Conservation (phyloP, 2,797 vertebrate species). For the Syndactyla subalaris region DNA sequence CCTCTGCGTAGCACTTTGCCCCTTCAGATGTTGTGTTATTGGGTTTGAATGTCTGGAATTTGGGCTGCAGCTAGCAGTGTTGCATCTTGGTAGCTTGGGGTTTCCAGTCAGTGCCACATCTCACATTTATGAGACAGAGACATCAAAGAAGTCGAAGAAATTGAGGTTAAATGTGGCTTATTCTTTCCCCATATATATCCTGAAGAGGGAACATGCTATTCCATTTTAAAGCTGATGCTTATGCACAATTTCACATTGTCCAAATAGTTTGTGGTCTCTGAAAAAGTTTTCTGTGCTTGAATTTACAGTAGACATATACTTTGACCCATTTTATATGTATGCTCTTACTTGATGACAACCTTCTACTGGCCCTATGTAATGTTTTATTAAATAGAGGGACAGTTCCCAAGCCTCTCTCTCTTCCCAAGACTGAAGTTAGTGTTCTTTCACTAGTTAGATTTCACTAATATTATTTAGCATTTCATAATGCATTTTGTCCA, state of each 20-base stretch:
- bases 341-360: neutral
- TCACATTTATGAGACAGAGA: neutral
- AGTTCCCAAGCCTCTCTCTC: neutral
- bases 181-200: neutral
- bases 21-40: neutral
- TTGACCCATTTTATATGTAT: neutral
- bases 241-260: neutral
- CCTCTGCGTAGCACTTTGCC: neutral
- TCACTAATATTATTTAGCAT: slow-evolving; percentile 10
- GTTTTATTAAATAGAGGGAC: neutral
- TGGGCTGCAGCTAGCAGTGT: neutral
- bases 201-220: neutral
- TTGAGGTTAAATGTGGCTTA: neutral
- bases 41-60: neutral
- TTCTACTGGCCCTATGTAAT: neutral
- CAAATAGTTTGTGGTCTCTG: neutral
- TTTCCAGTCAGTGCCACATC: neutral
- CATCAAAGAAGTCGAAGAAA: neutral
- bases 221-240: neutral
- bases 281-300: neutral
- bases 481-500: neutral
- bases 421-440: neutral
- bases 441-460: neutral
- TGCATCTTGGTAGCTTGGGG: neutral
- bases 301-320: neutral